phyloP scores from a whole-genome alignment of 2,113 vertebrate genomes.

The Trochalopteron elliotii region DNA sequence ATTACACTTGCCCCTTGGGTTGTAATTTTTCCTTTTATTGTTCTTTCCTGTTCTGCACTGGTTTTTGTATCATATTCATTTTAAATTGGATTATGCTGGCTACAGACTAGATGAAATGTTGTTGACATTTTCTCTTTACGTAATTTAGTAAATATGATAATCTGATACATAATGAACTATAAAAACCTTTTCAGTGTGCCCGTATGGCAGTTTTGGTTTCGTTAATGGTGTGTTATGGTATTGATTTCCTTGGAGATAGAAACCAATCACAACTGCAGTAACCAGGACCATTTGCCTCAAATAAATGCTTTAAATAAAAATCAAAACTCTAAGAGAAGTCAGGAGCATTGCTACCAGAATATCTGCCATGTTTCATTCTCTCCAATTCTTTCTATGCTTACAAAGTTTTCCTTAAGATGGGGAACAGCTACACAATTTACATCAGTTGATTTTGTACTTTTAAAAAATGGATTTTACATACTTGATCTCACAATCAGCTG shows the following conservation, averaged over 20 bases:
- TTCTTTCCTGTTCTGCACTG: not conserved
- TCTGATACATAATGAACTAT: not conserved
- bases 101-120: not conserved
- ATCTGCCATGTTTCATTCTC: not conserved
- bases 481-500: not conserved
- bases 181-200: not conserved
- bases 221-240: not conserved
- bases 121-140: not conserved
- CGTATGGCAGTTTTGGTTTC: not conserved
- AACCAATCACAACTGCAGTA: not conserved
- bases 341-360: not conserved
- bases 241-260: not conserved
- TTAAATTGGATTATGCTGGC: conserved; percentile 11
- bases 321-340: not conserved
- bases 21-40: not conserved
- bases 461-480: not conserved
- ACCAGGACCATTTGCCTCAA: not conserved
- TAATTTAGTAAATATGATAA: not conserved
- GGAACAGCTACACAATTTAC: not conserved
- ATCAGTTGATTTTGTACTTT: not conserved
- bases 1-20: not conserved
- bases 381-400: not conserved
- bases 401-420: not conserved
- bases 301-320: not conserved
- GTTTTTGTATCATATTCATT: not conserved